phyloP scores from a whole-genome alignment of 2,797 vertebrate genomes.

The Okamejei kenojei region DNA sequence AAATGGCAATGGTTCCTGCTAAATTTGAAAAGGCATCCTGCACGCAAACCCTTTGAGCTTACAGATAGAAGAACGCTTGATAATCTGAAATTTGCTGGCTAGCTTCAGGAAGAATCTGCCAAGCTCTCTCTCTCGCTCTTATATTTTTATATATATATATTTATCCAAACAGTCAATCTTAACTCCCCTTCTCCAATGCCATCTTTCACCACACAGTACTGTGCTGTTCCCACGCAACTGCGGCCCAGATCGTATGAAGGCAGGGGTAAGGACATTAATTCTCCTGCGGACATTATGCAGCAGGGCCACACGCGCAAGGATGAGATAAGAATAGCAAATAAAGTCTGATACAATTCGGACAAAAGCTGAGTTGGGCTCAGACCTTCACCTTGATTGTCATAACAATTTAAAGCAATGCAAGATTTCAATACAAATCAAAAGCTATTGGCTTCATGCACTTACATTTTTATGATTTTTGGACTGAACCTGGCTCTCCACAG shows the following conservation, averaged over 20 bases:
- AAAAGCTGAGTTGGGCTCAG: neutral
- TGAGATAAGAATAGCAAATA: conserved; percentile 74
- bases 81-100: neutral
- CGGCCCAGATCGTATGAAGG: conserved; percentile 97
- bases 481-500: conserved; percentile 88
- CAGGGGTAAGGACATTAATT: conserved; percentile 84
- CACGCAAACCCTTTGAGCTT: neutral
- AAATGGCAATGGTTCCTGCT: neutral
- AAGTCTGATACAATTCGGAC: conserved; percentile 54
- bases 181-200: conserved; percentile 90
- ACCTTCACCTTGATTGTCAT: neutral
- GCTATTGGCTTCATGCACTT: conserved; percentile 55
- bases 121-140: neutral
- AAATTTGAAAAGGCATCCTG: conserved; percentile 31
- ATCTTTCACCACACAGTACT: conserved; percentile 95
- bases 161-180: neutral
- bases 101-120: neutral
- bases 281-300: conserved; percentile 92
- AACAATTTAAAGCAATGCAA: neutral
- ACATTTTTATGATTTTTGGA: conserved; percentile 80
- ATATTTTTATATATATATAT: no score
- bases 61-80: neutral
- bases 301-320: conserved; percentile 94
- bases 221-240: conserved; percentile 98
- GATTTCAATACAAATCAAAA: neutral